Evolutionary conservation across 2,797 vertebrate species (phyloP), one percentile per base, ranked within the genome.

Genomic region (Harpagifer antarcticus): DNA sequence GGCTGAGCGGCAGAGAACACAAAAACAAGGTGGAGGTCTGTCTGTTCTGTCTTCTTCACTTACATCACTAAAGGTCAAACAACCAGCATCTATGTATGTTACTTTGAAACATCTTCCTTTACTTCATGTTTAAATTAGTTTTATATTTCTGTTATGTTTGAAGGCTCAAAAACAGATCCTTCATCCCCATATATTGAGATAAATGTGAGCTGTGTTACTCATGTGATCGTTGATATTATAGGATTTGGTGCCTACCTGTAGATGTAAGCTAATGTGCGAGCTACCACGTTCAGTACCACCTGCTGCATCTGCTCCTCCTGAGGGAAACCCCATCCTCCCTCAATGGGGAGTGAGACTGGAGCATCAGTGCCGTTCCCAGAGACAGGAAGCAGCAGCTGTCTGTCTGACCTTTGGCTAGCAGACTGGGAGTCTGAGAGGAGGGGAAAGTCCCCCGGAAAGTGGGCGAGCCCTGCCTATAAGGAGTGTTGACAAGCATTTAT

Each of bases 331-430:
- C 83, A 55, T 60, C 61, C 54, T 79, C 77, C 80, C 80, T 48
- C 0, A 10, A 65, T 42, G 58, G 54, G 68, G 79, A 85, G 81
- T 90, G 91, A 79, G 86, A 91, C 85, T 79, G 67, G 77, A 78
- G 79, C 81, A 67, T 69, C 74, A 3, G 52, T 19, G n/a, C 31
- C 67, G 86, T 91, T 91, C 90, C 87, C 90, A 92, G 88, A 88
- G 82, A 84, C 87, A 81, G 85, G 85, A 91, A 86, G 76, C 69
- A 44, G 82, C 91, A 90, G 89, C 88, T 93, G 90, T 81, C 76
- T 1, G n/a, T 79, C 74, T 88, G 88, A 91, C 81, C 90, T 78
- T 77, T 76, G 77, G 33, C 47, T 59, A 31, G 78, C 55, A 59
- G 44, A 71, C 70, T 72, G 55, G 53, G 79, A 81, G 55, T 58